phyloP scores from a whole-genome alignment of 2,797 vertebrate species.

The Parauchenoglanis ngamensis region DNA sequence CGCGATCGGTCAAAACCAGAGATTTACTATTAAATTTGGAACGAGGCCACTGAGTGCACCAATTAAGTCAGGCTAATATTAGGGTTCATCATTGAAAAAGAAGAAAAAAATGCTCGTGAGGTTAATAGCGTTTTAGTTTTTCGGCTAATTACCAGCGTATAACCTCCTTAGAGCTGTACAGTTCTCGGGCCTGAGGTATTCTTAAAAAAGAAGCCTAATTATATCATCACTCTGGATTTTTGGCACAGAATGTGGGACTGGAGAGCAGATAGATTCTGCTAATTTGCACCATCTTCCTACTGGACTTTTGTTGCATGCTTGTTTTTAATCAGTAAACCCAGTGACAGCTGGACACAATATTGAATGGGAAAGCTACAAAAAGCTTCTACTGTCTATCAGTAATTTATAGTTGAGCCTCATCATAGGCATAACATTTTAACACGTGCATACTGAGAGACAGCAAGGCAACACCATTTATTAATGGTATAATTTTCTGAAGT shows the following conservation, averaged over 20 bases:
- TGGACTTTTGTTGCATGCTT: slow-evolving; percentile 11
- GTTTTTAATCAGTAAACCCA: slow-evolving; percentile 31
- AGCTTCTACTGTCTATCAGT: too few species aligned
- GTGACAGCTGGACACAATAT: neutral
- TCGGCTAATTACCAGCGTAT: slow-evolving; percentile 67
- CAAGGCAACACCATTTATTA: neutral
- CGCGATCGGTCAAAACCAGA: neutral
- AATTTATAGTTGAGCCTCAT: neutral
- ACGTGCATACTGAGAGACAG: neutral
- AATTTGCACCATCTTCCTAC: slow-evolving; percentile 23
- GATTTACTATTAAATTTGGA: slow-evolving; percentile 59
- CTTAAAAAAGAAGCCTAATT: slow-evolving; percentile 60
- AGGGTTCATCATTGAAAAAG: slow-evolving; percentile 46
- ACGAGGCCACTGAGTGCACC: slow-evolving; percentile 67
- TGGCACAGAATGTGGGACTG: slow-evolving; percentile 16
- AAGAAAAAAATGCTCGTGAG: slow-evolving; percentile 53
- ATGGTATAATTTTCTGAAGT: neutral
- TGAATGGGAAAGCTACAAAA: neutral
- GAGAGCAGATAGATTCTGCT: slow-evolving; percentile 35
- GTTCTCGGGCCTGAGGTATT: slow-evolving; percentile 51
- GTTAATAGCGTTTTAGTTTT: slow-evolving; percentile 74
- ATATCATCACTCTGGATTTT: slow-evolving; percentile 56
- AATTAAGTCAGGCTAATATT: slow-evolving; percentile 73
- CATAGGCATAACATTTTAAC: neutral
- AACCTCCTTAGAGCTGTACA: slow-evolving; percentile 55